Conservation (phyloP, 2,797 vertebrate species). For the Cyclopterus lumpus region DNA sequence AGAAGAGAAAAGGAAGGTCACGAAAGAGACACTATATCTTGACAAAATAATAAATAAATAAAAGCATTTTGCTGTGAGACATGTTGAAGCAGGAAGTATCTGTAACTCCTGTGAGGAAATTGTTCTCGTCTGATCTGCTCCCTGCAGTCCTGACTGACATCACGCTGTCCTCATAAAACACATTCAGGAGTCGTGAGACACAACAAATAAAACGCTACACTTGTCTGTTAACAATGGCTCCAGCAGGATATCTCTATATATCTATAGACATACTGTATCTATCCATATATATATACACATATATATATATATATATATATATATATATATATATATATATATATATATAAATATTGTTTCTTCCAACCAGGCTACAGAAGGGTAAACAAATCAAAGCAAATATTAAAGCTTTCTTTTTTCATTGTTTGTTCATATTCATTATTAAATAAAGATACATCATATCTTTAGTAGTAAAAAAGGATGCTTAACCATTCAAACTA, state of each 20-base stretch:
- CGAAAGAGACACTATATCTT: neutral
- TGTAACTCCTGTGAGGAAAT: slow-evolving; percentile 14
- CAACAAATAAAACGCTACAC: neutral
- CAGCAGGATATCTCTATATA: neutral
- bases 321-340: too few species aligned
- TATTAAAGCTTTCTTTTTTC: neutral
- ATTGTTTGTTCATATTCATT: neutral
- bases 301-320: too few species aligned
- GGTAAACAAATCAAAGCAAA: neutral
- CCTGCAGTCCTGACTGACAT: slow-evolving; percentile 12
- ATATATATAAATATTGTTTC: too few species aligned
- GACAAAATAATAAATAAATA: neutral
- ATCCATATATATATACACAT: too few species aligned
- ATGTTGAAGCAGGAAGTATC: slow-evolving; percentile 2
- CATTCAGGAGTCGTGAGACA: neutral
- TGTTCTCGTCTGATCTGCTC: slow-evolving; percentile 13
- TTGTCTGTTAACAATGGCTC: neutral
- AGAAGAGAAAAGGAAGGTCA: neutral
- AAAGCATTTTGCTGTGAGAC: neutral
- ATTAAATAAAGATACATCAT: neutral
- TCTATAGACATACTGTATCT: too few species aligned
- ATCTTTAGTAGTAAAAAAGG: neutral
- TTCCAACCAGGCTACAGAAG: neutral
- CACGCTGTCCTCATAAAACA: slow-evolving; percentile 25
- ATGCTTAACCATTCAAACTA: neutral